Conservation (phyloP, 1,140 invertebrate genomes). For the Meloidogyne hapla region DNA sequence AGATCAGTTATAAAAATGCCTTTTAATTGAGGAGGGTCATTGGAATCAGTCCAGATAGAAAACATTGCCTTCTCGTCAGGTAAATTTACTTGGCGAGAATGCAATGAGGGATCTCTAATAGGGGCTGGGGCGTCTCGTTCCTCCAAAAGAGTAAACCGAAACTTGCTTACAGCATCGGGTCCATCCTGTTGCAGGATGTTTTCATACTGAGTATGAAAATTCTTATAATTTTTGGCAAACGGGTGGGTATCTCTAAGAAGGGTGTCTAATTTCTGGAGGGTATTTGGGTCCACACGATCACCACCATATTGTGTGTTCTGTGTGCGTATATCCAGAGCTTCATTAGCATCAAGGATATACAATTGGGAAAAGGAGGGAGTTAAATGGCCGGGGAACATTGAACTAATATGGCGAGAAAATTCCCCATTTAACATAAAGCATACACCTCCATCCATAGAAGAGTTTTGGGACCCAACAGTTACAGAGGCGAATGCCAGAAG, state of each 20-base stretch:
- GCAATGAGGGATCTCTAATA: neutral
- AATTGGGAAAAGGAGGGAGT: neutral
- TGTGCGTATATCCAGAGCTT: neutral
- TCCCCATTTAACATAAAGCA: slow-evolving; percentile 12
- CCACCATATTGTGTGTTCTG: neutral
- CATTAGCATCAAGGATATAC: neutral
- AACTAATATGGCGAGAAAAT: neutral
- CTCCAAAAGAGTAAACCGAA: neutral
- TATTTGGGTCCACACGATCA: neutral
- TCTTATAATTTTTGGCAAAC: neutral
- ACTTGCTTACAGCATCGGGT: neutral
- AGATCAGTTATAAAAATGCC: slow-evolving; percentile 3
- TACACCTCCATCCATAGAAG: neutral
- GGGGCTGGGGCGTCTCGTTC: neutral
- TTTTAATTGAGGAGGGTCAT: neutral
- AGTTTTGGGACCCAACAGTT: neutral
- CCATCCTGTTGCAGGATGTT: neutral
- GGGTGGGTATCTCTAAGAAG: neutral
- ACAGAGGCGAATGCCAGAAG: slow-evolving; percentile 2
- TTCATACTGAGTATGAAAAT: slow-evolving; percentile 3
- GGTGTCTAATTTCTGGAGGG: neutral
- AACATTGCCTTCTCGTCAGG: neutral
- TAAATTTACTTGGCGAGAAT: neutral
- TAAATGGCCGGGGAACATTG: neutral
- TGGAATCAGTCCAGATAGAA: neutral